A percentile compares a stretch with the other conserved stretches of the same genome.
Evolutionary conservation across 2,113 vertebrate genomes (phyloP).

Genomic region (Podilymbus podiceps): DNA sequence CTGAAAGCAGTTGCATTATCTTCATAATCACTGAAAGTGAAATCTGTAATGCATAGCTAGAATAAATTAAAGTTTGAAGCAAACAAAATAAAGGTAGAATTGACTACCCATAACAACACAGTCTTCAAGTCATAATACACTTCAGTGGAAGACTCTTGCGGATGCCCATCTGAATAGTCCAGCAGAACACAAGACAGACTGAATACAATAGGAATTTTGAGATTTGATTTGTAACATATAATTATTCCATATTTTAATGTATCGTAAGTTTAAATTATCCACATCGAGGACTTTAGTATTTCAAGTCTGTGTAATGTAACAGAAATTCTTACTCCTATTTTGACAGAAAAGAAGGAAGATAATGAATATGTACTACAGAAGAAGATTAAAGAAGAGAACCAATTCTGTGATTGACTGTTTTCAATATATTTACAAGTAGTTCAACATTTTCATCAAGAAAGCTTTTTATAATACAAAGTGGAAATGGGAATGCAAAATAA

Average conservation of each 20-base stretch:
- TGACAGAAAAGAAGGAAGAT: neutral
- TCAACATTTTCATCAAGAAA: slow-evolving; percentile 23
- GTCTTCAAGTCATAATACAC: neutral
- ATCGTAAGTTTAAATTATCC: neutral
- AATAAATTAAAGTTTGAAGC: slow-evolving; percentile 39
- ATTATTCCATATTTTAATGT: neutral
- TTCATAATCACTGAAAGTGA: neutral
- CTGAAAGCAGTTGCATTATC: neutral
- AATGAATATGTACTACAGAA: neutral
- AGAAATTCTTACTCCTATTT: neutral
- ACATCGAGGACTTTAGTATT: neutral
- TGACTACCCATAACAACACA: neutral
- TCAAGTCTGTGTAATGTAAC: neutral
- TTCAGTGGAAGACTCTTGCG: neutral
- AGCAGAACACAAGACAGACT: neutral
- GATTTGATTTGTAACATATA: neutral
- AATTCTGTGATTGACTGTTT: slow-evolving; percentile 10
- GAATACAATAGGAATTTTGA: neutral
- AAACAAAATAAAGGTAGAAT: slow-evolving; percentile 34
- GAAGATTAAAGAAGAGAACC: slow-evolving; percentile 1
- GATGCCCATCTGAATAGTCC: neutral
- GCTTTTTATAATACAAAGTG: neutral
- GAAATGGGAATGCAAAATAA: neutral
- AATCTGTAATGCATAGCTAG: neutral
- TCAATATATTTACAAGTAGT: neutral